Percentiles rank a stretch among this genome's conserved stretches.
Conservation (phyloP, 2,888 invertebrate genomes). For the Lordiphosa andalusiaca region DNA sequence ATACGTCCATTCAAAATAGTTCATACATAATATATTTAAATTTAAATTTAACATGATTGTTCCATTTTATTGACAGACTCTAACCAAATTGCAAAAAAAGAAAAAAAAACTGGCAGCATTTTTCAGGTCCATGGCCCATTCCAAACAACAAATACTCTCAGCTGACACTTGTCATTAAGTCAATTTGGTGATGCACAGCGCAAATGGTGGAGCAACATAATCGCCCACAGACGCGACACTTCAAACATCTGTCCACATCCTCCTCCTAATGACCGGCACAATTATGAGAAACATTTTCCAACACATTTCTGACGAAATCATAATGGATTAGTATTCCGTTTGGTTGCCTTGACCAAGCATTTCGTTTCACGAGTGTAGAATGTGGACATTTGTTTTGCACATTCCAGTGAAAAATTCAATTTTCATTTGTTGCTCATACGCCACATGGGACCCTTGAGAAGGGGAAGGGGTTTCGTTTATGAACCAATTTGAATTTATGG, state of each 20-base stretch:
- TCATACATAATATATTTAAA: conserved; percentile 29
- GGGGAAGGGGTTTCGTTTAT: too few relatives aligned
- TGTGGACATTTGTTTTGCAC: too few relatives aligned
- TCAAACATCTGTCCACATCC: conserved; percentile 14
- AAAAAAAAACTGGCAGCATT: conserved; percentile 22
- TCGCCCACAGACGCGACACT: conserved; percentile 23
- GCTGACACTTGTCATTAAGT: conserved; percentile 68
- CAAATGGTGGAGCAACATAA: conserved; percentile 39
- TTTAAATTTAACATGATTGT: conserved; percentile 20
- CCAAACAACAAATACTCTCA: conserved; percentile 21
- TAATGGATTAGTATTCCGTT: too few relatives aligned
- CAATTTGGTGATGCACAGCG: conserved; percentile 56
- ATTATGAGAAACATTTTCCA: conserved; percentile 18
- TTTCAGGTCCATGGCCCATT: conserved; percentile 35
- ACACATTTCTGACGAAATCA: too few relatives aligned
- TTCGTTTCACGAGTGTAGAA: too few relatives aligned
- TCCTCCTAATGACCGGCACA: conserved; percentile 47
- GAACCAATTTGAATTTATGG: too few relatives aligned
- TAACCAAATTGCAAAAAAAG: conserved; percentile 1
- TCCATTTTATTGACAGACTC: conserved; percentile 26
- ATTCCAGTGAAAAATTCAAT: too few relatives aligned
- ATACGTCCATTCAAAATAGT: conserved; percentile 47
- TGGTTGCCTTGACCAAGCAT: too few relatives aligned
- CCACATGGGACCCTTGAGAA: too few relatives aligned
- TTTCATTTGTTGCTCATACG: too few relatives aligned